Evolutionary conservation across 1,140 invertebrate genomes (phyloP), one percentile per base, ranked within the genome.

Genomic region (Zophobas atratus): DNA sequence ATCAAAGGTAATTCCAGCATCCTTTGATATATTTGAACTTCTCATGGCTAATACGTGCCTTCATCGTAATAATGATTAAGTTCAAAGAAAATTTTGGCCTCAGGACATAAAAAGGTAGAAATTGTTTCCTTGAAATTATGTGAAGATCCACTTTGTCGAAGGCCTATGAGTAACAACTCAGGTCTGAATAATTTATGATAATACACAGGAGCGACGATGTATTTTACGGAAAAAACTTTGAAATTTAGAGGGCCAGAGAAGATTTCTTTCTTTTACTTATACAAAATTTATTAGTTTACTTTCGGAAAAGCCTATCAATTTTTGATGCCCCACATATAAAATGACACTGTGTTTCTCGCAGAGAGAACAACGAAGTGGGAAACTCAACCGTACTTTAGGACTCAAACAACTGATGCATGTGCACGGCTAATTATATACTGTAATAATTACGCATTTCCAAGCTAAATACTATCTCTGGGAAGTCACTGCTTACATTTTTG

Each of bases 81-180:
- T 35, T 56, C 55, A 56, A 56, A 56, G 55, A 20, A 56, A 56
- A 56, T 56, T 56, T 56, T 4, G 20, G 34, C 55, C 34, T 33
- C 3, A 4, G 56, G 53, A 33, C 35, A 34, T 55, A 55, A 55
- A 55, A 34, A 38, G 33, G n/a, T 36, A n/a, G 20, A 43, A 43
- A 6, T 67, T 43, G 60, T 33, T 2, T 6, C 5, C 39, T 41
- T 46, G 60, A 33, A 35, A 67, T 67, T 43, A 67, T 67, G 41
- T 67, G 6, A 43, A 67, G 43, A 6, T 41, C 60, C 38, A 67
- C 39, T 67, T 67, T 67, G 60, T 67, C 39, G 60, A 43, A 39
- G 39, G 38, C 39, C 36, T 60, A 36, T 35, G 38, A 36, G 34
- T 67, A 67, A 43, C 36, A 60, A 60, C 60, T 43, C n/a, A 67